phyloP scores from a whole-genome alignment of 2,797 vertebrate genomes.

The Pteronotus mesoamericanus region DNA sequence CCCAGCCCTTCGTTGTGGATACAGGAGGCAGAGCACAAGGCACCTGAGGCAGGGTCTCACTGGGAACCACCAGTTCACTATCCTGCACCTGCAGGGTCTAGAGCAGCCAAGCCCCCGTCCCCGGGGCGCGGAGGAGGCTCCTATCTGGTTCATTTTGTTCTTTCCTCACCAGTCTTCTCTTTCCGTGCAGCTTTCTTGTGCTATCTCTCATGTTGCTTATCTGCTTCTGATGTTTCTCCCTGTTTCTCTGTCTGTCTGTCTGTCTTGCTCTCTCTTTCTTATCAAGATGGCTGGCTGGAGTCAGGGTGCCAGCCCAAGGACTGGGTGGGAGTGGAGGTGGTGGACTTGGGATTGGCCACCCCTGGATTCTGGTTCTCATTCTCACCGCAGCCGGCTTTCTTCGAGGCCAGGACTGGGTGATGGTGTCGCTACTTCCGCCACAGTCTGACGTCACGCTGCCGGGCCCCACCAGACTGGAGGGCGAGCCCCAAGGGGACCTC shows the following conservation, averaged over 20 bases:
- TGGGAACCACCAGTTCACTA: neutral
- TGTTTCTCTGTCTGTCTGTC: neutral
- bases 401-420: slow-evolving; percentile 75
- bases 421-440: slow-evolving; percentile 83
- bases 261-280: neutral
- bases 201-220: neutral
- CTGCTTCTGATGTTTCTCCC: neutral
- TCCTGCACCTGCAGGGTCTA: neutral
- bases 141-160: neutral
- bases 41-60: neutral
- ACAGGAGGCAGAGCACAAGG: neutral
- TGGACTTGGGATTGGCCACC: neutral
- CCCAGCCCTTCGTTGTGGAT: neutral
- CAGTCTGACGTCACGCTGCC: slow-evolving; percentile 82
- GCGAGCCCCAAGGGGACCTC: slow-evolving; percentile 78
- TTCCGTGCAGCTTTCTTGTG: neutral
- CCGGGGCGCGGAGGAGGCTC: fast-evolving
- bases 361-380: slow-evolving; percentile 36
- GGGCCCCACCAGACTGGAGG: slow-evolving; percentile 78
- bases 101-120: neutral
- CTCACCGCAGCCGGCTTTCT: slow-evolving; percentile 73
- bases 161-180: neutral
- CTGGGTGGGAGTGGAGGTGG: neutral
- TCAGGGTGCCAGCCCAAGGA: neutral
- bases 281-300: neutral